Evolutionary conservation across 2,797 vertebrate genomes (phyloP), one percentile per base, ranked within the genome.

Genomic region (Sebastes trivittatus): DNA sequence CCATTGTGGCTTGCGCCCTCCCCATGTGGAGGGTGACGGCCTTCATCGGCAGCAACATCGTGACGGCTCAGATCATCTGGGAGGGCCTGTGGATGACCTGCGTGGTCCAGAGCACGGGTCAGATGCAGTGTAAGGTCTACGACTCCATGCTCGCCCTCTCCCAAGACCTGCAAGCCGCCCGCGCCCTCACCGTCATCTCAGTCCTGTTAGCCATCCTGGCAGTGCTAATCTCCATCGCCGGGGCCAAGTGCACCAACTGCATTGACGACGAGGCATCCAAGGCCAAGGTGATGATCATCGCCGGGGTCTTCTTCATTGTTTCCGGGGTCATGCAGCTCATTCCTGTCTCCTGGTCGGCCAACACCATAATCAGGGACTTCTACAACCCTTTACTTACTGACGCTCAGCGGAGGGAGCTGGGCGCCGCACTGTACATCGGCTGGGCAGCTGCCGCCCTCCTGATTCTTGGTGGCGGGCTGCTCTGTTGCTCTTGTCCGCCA

Each of bases 221-320:
- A 7, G 87, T 98, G 55, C 85, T 99, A 29, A 92, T 98, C n/a
- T 96, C 96, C 89, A 96, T 99, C 5, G 94, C 96, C 32, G 98
- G 98, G 0, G 98, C 97, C 34, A 97, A 98, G 92, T 99, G 98
- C 94, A 99, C 98, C 82, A 97, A 97, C 93, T 99, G 98, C 85
- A 96, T 99, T 2, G 97, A 98, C 27, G 97, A 99, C 0, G 97
- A 98, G 73, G 92, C 95, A 0, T 92, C 96, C 87, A 99, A 99
- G 78, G 95, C 98, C 84, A 98, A 97, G 91, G 96, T 99, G 91
- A 97, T 97, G 95, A 98, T 99, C 54, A 87, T 97, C 71, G 96
- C 97, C 0, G 98, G 98, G 0, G 95, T 97, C 38, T 89, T 98
- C 83, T 98, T 98, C 94, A 95, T 98, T 13, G 86, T 98, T 42